Conservation (phyloP, 2,113 vertebrate species). For the Elachura formosa region DNA sequence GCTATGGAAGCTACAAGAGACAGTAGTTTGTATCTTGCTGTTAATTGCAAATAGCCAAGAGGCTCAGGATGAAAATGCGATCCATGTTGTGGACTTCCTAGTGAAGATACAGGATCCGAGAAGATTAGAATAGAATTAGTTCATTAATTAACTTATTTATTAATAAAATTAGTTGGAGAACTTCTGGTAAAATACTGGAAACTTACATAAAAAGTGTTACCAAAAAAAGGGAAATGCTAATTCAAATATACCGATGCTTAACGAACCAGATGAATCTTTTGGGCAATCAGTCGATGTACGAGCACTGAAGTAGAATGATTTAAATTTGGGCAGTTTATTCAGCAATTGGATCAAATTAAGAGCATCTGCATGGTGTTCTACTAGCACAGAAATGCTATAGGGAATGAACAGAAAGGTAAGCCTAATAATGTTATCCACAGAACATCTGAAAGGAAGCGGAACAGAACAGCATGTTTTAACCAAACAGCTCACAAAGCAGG, state of each 20-base stretch:
- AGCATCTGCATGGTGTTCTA: background rate
- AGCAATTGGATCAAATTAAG: background rate
- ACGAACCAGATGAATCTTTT: background rate
- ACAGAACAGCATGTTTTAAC: conserved; percentile 56
- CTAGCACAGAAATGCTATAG: background rate
- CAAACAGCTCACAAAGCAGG: conserved; percentile 33
- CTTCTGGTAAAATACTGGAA: background rate
- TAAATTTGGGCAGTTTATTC: background rate
- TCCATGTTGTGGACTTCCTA: background rate
- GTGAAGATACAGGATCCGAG: background rate
- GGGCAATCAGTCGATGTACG: background rate
- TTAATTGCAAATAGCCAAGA: background rate
- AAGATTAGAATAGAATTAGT: background rate
- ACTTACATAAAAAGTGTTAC: background rate
- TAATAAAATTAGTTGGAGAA: background rate
- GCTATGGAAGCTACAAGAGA: background rate
- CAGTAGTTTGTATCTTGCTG: background rate
- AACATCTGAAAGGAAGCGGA: conserved; percentile 47
- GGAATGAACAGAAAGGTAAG: conserved; percentile 31
- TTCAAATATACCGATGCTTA: background rate
- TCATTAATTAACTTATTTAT: background rate
- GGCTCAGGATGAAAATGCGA: background rate
- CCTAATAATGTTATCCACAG: background rate
- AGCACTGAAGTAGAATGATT: background rate
- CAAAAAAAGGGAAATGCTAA: background rate